Evolutionary conservation across 2,113 vertebrate species (phyloP), one percentile per base, ranked within the genome.

Genomic region (Poeciliopsis retropinna): DNA sequence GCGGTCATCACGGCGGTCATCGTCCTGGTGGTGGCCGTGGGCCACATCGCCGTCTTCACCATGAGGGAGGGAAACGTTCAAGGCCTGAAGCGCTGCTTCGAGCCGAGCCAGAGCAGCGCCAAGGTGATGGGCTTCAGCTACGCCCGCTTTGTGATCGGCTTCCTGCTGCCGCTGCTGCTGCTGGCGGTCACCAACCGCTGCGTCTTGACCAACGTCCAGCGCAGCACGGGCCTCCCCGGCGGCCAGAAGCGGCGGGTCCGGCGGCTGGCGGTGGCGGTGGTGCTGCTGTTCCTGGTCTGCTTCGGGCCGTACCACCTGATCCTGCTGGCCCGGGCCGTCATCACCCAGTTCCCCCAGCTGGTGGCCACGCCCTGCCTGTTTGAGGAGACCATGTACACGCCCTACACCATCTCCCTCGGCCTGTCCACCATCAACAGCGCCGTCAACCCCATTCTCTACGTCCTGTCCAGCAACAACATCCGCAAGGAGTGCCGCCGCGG

Each of bases 241-340:
- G 7, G 0, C 0, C 92, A 96, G 79, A 98, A 97, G 87, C 57
- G 72, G 5, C 95, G 89, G 37, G 95, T 95, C n/a, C 94, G 92
- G 64, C 73, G 72, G 61, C 39, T 95, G 30, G 93, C 93, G 0
- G 12, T 90, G 0, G 87, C 93, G 0, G 94, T 97, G 1, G 96
- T 97, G 54, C 2, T 76, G 5, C 94, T 97, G 66, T 98, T 98
- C 92, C 79, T 97, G 64, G 61, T 95, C 28, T 98, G 96, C 83
- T 98, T 98, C 0, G 92, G 94, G 1, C 97, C 97, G 0, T 97
- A 97, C 76, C 97, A 98, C 34, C 13, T 95, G 17, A 88, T 96
- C 60, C 94, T 98, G 13, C 27, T 97, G 1, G 2, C 83, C 68
- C 91, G 95, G 2, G 93, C 95, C 0, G 0, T 89, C 13, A 51